Base-by-base conservation (phyloP, 2,888 invertebrate species). In the Zootermopsis nevadensis region DNA sequence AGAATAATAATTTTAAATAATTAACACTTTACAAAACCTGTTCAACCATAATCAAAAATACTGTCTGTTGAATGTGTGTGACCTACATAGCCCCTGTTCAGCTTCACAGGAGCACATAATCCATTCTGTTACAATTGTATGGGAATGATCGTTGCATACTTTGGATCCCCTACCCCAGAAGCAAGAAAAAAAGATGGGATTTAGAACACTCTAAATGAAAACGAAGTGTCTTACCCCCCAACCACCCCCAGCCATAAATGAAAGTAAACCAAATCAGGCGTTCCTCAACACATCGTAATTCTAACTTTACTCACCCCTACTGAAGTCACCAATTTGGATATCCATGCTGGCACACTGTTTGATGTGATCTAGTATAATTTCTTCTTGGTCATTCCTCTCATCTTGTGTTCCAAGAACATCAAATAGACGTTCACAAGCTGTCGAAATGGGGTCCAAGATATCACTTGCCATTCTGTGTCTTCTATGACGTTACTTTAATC, bases 271-370 rank as follows among this genome's bases (percentile, higher is more conserved):
- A 7, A 67, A 67, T 27, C 3, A 3, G 7, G 35, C 4, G 15
- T 33, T 19, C n/a, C 76, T 24, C 6, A 42, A 6, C 24, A 6
- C 7, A 30, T 53, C 6, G 8, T 4, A 31, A 10, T 31, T 31
- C 7, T 24, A 19, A 15, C 10, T 30, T 19, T 79, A n/a, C 35
- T 30, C 35, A 79, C 79, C 38, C 19, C 33, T 31, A 19, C 31
- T 79, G 79, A 79, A 79, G 48, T 79, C 79, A 27, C 27, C 66
- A 35, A 79, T 79, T 66, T 79, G 79, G 12, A 79, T 27, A 30
- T 79, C 8, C 38, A n/a, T 79, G 33, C 24, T 31, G 53, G 33
- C n/a, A 66, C 27, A 79, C 33, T 33, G 31, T n/a, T n/a, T 35
- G 31, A 79, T 60, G 30, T 79, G 79, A 10, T 79, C 24, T 33